Conservation (phyloP, 2,888 invertebrate genomes). For the Coleophora deauratella region DNA sequence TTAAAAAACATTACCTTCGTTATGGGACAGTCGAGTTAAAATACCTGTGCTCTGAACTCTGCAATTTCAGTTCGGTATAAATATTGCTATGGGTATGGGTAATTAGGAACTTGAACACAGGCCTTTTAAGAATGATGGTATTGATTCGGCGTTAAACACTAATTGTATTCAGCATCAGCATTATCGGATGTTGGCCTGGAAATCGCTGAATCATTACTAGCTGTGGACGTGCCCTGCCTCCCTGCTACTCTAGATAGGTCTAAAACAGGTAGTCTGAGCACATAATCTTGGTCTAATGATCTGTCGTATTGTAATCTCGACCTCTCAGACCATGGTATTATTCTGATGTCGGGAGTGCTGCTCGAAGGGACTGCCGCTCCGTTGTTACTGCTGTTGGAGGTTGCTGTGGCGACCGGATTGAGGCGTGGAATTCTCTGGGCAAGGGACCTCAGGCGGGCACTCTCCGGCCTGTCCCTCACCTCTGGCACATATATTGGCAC, state of each 20-base stretch:
- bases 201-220: constrained; percentile 15
- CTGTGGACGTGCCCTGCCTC: constrained; percentile 7
- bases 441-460: constrained; percentile 38
- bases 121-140: too few relatives aligned
- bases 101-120: too few relatives aligned
- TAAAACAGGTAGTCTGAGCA: constrained; percentile 42
- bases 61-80: too few relatives aligned
- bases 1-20: too few relatives aligned
- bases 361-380: constrained; percentile 4
- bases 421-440: constrained; percentile 53
- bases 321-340: constrained; percentile 46
- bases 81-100: too few relatives aligned
- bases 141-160: too few relatives aligned
- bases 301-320: constrained; percentile 32
- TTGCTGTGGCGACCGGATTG: constrained; percentile 31
- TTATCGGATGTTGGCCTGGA: constrained; percentile 27
- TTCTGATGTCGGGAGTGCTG: constrained; percentile 29
- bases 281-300: constrained; percentile 44
- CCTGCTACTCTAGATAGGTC: constrained; percentile 40
- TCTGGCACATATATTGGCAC: constrained; percentile 37
- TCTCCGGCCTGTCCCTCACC: constrained; percentile 34
- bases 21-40: too few relatives aligned
- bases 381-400: constrained; percentile 14
- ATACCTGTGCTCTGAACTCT: too few relatives aligned
- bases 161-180: constrained; percentile 29